These are phyloP conservation scores for Acleris laterana DNA, from an alignment of 2,888 invertebrate species.

Conservation along the genomic window DNA sequence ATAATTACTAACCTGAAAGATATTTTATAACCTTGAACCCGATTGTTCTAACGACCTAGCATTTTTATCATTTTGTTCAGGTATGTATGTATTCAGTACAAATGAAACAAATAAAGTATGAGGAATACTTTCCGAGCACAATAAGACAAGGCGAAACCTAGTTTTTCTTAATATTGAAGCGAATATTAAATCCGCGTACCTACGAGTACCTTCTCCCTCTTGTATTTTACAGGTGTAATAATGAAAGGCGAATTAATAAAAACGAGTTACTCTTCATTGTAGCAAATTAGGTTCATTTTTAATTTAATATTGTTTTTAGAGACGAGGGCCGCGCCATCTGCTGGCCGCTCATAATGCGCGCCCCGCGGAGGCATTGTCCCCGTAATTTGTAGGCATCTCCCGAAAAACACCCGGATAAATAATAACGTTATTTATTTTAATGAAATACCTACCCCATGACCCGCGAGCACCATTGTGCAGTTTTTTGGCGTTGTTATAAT, in stretches of 20 bases:
- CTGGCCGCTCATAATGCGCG: conserved; percentile 66
- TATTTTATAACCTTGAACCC: too few relatives aligned
- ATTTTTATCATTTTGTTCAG: too few relatives aligned
- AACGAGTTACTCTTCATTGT: conserved; percentile 6
- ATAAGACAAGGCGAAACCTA: too few relatives aligned
- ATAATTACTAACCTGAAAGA: too few relatives aligned
- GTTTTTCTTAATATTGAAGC: too few relatives aligned
- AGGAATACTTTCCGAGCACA: too few relatives aligned
- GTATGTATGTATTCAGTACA: too few relatives aligned
- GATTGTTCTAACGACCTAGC: too few relatives aligned
- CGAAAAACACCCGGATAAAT: conserved; percentile 75
- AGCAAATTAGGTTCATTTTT: conserved; percentile 53
- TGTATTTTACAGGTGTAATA: neutral
- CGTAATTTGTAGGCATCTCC: conserved; percentile 79
- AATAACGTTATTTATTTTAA: conserved; percentile 80
- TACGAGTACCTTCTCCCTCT: too few relatives aligned
- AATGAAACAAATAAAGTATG: too few relatives aligned
- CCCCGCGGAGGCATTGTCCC: conserved; percentile 79
- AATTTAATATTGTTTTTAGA: conserved; percentile 59
- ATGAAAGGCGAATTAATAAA: conserved; percentile 10
- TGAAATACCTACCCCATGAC: conserved; percentile 62
- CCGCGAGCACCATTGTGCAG: conserved; percentile 21
- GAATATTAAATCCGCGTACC: too few relatives aligned
- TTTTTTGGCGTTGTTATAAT: conserved; percentile 18
- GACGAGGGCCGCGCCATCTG: conserved; percentile 71